These are phyloP conservation scores for Drosophila meridionalis DNA, from an alignment of 2,888 invertebrate genomes.

Conservation along the genomic window DNA sequence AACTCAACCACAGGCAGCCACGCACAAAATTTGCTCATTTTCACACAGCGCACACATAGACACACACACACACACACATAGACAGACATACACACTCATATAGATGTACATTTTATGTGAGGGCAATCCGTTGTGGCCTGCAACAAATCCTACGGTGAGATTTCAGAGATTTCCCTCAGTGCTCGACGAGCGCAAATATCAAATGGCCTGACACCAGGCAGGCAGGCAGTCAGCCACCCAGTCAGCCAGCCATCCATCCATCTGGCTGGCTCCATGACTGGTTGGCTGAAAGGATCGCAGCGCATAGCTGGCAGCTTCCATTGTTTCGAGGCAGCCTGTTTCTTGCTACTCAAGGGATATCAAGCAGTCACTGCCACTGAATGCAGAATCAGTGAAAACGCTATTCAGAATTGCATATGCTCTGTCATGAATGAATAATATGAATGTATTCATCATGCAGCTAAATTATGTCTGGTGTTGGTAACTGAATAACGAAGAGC, in stretches of 20 bases:
- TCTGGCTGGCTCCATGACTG: conserved; percentile 4
- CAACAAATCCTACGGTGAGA: conserved; percentile 47
- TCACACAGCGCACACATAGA: conserved; percentile 23
- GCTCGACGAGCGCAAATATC: conserved; percentile 41
- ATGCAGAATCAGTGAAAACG: conserved; percentile 29
- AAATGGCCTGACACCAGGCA: conserved; percentile 48
- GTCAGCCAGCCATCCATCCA: neutral
- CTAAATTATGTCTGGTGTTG: conserved; percentile 13
- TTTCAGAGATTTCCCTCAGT: conserved; percentile 43
- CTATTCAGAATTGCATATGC: conserved; percentile 49
- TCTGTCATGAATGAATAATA: conserved; percentile 49
- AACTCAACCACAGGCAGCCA: conserved; percentile 14
- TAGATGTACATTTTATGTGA: conserved; percentile 6
- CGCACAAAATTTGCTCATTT: conserved; percentile 44
- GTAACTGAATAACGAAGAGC: neutral
- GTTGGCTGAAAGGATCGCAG: conserved; percentile 22
- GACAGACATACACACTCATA: neutral
- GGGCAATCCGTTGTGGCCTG: conserved; percentile 37
- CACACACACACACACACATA: conserved; percentile 1
- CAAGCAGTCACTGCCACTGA: conserved; percentile 17
- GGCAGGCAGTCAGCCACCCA: neutral
- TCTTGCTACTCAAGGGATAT: conserved; percentile 25
- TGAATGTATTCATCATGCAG: conserved; percentile 12
- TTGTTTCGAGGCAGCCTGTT: conserved; percentile 42
- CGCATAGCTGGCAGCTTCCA: conserved; percentile 25